phyloP scores from a whole-genome alignment of 2,888 invertebrate species.

The Molorchus minor region DNA sequence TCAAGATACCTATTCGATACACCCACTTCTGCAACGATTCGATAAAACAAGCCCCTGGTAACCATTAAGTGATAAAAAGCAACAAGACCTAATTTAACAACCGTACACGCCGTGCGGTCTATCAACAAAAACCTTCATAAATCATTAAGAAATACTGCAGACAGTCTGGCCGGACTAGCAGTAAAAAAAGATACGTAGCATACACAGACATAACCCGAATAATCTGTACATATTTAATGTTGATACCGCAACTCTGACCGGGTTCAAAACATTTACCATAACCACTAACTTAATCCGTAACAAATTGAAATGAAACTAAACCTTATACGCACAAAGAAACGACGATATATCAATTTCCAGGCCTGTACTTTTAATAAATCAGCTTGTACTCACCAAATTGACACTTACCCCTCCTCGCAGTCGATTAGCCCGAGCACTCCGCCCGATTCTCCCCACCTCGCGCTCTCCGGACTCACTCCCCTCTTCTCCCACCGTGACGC shows the following conservation, averaged over 20 bases:
- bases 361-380: constrained; percentile 50
- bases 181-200: constrained; percentile 26
- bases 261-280: constrained; percentile 40
- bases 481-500: constrained; percentile 24
- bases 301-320: constrained; percentile 49
- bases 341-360: constrained; percentile 50
- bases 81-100: not conserved
- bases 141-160: constrained; percentile 28
- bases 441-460: constrained; percentile 19
- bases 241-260: constrained; percentile 42
- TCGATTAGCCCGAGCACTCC: constrained; percentile 6
- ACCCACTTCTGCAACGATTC: not conserved
- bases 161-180: constrained; percentile 20
- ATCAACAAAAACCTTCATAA: constrained; percentile 29
- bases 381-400: constrained; percentile 50
- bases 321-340: constrained; percentile 46
- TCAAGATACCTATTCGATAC: not conserved
- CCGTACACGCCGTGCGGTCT: not conserved
- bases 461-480: constrained; percentile 18
- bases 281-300: constrained; percentile 47
- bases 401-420: constrained; percentile 43
- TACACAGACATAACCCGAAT: constrained; percentile 37
- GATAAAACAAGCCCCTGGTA: not conserved
- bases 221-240: constrained; percentile 44
- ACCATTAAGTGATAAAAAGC: constrained; percentile 1